Evolutionary conservation across 2,113 vertebrate genomes (phyloP), one percentile per base, ranked within the genome.

Genomic region (Panthera tigris): DNA sequence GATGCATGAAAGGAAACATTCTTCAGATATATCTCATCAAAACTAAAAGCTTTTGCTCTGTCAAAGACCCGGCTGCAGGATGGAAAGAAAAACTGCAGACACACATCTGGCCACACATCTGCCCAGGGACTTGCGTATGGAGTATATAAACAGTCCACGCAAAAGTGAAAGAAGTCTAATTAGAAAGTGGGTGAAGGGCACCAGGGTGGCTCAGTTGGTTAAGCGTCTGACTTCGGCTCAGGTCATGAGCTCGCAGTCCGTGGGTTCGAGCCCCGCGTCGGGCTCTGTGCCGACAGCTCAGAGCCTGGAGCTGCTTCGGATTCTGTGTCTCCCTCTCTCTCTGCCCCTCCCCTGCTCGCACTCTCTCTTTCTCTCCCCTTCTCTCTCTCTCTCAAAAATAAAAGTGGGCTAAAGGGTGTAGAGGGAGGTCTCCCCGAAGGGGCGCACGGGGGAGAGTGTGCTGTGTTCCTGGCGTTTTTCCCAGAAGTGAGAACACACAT

Each of bases 91-190:
- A 25, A 31, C 2, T 0, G 15, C 50, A 61, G 18, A 31, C 3
- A 7, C 3, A 4, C 7, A 31, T 23, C 1, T 0, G 4, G 36
- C 15, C 3, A 8, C 3, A 4, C 7, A 31, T 23, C 1, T 0
- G 4, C 36, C 15, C 1, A 27, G 14, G 18, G 18, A 57, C 39
- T 23, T 1, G 12, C n/a, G 27, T 27, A 25, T 21, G 36, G 10
- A 31, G 61, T 14, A 33, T 1, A 36, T 6, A 4, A 27, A 63
- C 29, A 48, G 21, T 71, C 79, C 8, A 63, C 15, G 21, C 68
- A 41, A 63, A 55, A 52, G 61, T 21, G 33, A 29, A 57, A 36
- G 45, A 33, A 23, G 19, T 25, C 39, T 12, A 16, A 1, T 27
- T 36, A 9, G 81, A 33, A 73, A 73, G 21, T 73, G 71, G 39